A percentile compares a stretch with the other conserved stretches of the same genome.
Evolutionary conservation across 2,888 invertebrate species (phyloP).

Genomic region (Omphaloscelis lunosa): DNA sequence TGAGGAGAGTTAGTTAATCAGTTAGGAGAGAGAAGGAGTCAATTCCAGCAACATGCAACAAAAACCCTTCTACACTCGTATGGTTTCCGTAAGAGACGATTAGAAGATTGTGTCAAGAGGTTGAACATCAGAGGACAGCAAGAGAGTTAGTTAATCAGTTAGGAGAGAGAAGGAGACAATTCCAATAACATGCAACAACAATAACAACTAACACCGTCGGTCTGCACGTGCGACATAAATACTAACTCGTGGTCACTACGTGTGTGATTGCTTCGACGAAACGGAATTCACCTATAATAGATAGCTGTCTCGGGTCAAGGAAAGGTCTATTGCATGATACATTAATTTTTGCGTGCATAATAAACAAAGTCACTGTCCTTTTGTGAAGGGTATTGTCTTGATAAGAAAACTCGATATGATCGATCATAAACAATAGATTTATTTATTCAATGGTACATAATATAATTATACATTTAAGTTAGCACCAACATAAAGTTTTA

Average conservation of each 20-base stretch:
- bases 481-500: too few species aligned
- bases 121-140: not conserved
- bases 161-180: not conserved
- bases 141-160: not conserved
- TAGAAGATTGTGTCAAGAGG: not conserved
- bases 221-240: not conserved
- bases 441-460: too few species aligned
- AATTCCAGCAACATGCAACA: too few species aligned
- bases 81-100: not conserved
- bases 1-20: too few species aligned
- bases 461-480: too few species aligned
- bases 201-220: not conserved
- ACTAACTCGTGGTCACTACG: not conserved
- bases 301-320: not conserved
- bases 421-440: not conserved
- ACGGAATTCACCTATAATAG: not conserved
- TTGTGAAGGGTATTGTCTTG: not conserved
- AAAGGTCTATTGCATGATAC: conserved; percentile 31
- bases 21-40: too few species aligned
- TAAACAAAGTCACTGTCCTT: not conserved
- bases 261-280: conserved; percentile 19
- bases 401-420: not conserved
- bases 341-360: not conserved
- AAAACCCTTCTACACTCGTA: too few species aligned
- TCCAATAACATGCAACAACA: not conserved